These are phyloP conservation scores for Otolemur crassicaudatus DNA, from an alignment of 2,797 vertebrate genomes.

Conservation along the genomic window DNA sequence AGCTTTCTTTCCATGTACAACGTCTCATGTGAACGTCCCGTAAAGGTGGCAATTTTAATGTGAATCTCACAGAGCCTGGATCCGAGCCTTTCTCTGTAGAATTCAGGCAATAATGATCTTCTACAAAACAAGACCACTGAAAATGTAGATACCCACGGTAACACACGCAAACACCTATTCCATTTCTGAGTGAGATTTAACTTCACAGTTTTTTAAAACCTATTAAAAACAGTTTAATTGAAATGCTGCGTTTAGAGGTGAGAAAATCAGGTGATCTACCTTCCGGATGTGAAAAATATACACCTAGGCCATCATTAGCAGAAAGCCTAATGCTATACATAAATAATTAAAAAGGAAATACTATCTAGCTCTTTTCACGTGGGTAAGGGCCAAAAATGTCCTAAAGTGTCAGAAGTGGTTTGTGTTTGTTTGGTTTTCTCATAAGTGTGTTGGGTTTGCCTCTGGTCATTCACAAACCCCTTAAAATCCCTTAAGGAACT, in stretches of 20 bases:
- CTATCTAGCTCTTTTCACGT: not conserved
- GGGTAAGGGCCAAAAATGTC: not conserved
- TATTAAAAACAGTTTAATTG: no score
- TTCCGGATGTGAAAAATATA: constrained; percentile 5
- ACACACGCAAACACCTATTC: not conserved
- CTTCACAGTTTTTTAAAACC: not conserved
- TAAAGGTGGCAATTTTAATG: not conserved
- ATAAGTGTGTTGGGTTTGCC: not conserved
- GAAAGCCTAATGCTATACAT: not conserved
- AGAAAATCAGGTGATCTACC: not conserved
- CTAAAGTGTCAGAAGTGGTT: not conserved
- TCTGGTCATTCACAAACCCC: not conserved
- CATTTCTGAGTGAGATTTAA: not conserved
- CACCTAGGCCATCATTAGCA: not conserved
- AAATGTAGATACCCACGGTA: not conserved
- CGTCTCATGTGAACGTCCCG: not conserved
- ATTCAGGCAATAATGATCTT: not conserved
- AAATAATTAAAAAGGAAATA: not conserved
- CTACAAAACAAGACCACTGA: not conserved
- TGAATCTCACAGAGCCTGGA: not conserved
- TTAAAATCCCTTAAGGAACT: constrained; percentile 13
- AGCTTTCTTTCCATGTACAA: not conserved
- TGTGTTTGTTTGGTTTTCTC: not conserved
- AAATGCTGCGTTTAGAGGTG: not conserved
- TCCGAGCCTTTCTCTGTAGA: not conserved